Conservation (phyloP, 2,888 invertebrate species). For the Trachelus stipa region DNA sequence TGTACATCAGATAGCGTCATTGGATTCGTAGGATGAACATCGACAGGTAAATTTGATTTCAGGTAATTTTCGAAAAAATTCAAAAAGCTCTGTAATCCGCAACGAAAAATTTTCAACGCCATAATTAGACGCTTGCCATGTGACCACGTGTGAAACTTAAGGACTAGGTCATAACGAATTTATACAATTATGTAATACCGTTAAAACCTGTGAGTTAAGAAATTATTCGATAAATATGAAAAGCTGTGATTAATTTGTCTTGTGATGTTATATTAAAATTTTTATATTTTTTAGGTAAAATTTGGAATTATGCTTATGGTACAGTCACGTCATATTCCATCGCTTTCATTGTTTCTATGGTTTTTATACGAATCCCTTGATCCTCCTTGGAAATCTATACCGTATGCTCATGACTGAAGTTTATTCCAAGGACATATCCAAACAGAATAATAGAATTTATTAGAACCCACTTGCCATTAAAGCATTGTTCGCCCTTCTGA, state of each 20-base stretch:
- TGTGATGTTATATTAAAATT: not conserved
- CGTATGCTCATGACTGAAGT: not conserved
- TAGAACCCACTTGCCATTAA: conserved; percentile 49
- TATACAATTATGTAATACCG: not conserved
- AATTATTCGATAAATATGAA: not conserved
- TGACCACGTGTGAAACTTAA: not conserved
- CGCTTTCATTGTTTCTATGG: not conserved
- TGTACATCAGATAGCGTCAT: conserved; percentile 14
- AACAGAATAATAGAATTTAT: conserved; percentile 47
- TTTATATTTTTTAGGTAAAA: not conserved
- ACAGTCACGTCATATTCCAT: not conserved
- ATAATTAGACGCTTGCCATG: not conserved
- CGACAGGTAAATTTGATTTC: not conserved
- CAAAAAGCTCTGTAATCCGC: not conserved
- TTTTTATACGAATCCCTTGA: not conserved
- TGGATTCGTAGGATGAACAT: not conserved
- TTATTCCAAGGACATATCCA: not conserved
- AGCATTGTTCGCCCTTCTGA: conserved; percentile 36
- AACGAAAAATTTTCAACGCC: not conserved
- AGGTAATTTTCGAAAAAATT: not conserved
- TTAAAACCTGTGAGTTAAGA: not conserved
- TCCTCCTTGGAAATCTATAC: not conserved
- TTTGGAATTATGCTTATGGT: not conserved
- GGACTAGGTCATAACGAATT: not conserved
- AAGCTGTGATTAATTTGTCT: not conserved